Base-by-base conservation (phyloP, 2,888 invertebrate species). In the Stenoptilia bipunctidactyla region DNA sequence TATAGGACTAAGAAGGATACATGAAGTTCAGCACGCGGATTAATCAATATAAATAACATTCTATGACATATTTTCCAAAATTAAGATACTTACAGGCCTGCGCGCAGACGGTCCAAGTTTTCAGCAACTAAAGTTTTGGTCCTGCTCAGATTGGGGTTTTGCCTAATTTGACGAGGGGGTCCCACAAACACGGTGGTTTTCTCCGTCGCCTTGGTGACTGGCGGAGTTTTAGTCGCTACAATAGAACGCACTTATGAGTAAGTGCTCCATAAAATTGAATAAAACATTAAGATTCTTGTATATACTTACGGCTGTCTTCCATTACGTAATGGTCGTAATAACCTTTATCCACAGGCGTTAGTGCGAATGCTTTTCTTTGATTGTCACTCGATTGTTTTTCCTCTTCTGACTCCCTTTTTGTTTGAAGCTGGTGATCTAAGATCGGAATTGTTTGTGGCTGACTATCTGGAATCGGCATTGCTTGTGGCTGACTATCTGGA, bases 111-210 rank as follows among this genome's bases (percentile, higher is more conserved):
- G 10, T 66, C 70, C 34, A 79, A 27, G 36, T 77, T 61, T 2
- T 61, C 65, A 15, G 66, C 61, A 2, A 76, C 55, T 1, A 80
- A 61, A 1, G 64, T 61, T 45, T 73, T 83, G n/a, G 65, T 62
- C 40, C 61, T 64, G 43, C 72, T 70, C 34, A 69, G 51, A 46
- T 71, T 80, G 0, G 82, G 83, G 27, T 83, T 80, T 50, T 82
- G 82, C 0, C 83, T 66, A 2, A 47, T 75, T 38, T 66, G 60
- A 0, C 83, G 69, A 0, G 64, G 72, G 0, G 56, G 61, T 25
- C 58, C 57, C 1, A 60, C 40, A 5, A 48, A 27, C 38, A 49
- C 46, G 2, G 53, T 44, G 0, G 41, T 10, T 33, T 6, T 4
- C 27, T 20, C 20, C 20, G 8, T 20, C 10, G 4, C 30, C n/a